phyloP scores from a whole-genome alignment of 2,797 vertebrate species.

The Pagetopsis macropterus region DNA sequence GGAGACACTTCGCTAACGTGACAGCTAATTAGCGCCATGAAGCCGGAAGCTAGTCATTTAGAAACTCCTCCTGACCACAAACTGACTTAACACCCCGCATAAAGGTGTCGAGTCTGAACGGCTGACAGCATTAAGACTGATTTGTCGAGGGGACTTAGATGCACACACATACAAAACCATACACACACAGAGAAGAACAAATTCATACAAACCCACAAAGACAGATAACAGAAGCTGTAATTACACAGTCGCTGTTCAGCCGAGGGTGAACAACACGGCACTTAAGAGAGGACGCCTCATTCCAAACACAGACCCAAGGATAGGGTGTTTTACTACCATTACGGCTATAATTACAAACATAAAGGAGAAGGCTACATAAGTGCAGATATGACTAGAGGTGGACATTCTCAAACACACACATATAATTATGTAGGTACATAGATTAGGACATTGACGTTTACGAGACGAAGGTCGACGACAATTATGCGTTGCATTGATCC shows the following conservation, averaged over 20 bases:
- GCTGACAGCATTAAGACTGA: conserved; percentile 43
- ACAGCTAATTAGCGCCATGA: conserved; percentile 49
- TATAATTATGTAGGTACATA: conserved; percentile 51
- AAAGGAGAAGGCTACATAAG: conserved; percentile 38
- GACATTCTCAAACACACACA: conserved; percentile 48
- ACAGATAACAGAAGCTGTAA: conserved; percentile 65
- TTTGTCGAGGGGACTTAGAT: conserved; percentile 50
- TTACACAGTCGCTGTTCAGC: conserved; percentile 59
- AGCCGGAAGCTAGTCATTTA: conserved; percentile 45
- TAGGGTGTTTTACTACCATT: conserved; percentile 34
- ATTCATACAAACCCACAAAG: conserved; percentile 49
- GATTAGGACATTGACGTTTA: conserved; percentile 34
- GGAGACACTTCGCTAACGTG: conserved; percentile 31
- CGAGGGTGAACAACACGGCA: conserved; percentile 48
- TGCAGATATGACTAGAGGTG: conserved; percentile 37
- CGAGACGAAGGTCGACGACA: conserved; percentile 54
- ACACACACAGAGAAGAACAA: conserved; percentile 13
- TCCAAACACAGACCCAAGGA: conserved; percentile 49
- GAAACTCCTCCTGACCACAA: conserved; percentile 43
- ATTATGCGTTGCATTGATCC: conserved; percentile 29
- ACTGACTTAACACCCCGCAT: conserved; percentile 4
- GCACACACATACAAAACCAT: conserved; percentile 11
- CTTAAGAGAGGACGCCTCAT: conserved; percentile 38
- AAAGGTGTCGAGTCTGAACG: conserved; percentile 18
- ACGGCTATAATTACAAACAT: conserved; percentile 60